Evolutionary conservation across 2,797 vertebrate genomes (phyloP).

Genomic region (Sebastes minor): DNA sequence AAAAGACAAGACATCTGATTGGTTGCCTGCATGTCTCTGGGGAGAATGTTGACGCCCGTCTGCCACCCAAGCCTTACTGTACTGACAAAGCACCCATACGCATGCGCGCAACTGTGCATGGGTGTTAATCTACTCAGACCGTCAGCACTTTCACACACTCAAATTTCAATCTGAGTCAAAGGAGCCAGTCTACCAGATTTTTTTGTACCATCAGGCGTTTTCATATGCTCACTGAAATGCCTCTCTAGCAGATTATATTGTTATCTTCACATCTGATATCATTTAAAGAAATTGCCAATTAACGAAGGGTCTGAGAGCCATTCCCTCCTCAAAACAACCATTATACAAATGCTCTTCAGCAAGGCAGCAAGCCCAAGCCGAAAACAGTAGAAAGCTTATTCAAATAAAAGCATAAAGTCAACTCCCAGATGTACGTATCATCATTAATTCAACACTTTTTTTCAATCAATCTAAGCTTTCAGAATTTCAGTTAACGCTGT

Average conservation of each 20-base stretch:
- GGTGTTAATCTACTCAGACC: conserved; percentile 19
- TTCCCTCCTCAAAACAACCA: background rate
- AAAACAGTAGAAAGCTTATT: background rate
- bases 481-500: background rate
- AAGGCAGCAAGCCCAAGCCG: background rate
- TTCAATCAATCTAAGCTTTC: background rate
- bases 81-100: conserved; percentile 6
- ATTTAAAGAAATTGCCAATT: background rate
- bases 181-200: conserved; percentile 19
- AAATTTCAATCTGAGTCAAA: conserved; percentile 57
- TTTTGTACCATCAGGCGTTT: conserved; percentile 46
- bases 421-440: background rate
- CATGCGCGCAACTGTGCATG: background rate
- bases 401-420: background rate
- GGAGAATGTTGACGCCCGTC: conserved; percentile 39
- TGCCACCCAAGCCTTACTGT: conserved; percentile 32
- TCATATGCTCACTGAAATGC: conserved; percentile 11
- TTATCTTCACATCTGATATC: background rate
- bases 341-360: background rate
- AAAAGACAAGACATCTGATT: conserved; percentile 33
- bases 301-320: background rate
- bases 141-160: conserved; percentile 71
- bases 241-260: conserved; percentile 9
- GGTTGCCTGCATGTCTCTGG: conserved; percentile 42
- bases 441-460: background rate